Percentiles rank a stretch among this genome's conserved stretches.
These are phyloP conservation scores for Macrobrachium nipponense DNA, from an alignment of 1,140 invertebrate species.

Conservation along the genomic window DNA sequence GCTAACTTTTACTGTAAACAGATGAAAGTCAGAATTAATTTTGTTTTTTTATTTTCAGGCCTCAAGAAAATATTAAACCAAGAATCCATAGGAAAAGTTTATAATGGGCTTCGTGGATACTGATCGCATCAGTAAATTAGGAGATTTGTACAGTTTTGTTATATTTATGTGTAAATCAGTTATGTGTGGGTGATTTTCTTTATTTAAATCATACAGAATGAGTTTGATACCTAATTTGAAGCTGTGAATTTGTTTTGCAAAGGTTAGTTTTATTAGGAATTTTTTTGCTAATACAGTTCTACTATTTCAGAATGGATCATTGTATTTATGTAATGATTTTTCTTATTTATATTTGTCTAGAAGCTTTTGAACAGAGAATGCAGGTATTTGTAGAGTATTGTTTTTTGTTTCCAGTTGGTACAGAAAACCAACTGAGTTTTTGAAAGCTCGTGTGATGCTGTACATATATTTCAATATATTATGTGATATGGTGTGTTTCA, in stretches of 20 bases:
- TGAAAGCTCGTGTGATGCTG: too few relatives aligned
- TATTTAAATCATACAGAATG: neutral
- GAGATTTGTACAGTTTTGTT: constrained; percentile 55
- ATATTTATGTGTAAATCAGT: constrained; percentile 44
- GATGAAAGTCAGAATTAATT: neutral
- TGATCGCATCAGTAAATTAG: constrained; percentile 37
- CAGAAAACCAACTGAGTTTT: too few relatives aligned
- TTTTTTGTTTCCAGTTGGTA: too few relatives aligned
- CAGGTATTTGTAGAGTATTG: too few relatives aligned
- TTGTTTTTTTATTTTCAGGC: constrained; percentile 65
- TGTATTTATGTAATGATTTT: too few relatives aligned
- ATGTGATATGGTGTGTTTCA: too few relatives aligned
- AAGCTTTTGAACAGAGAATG: too few relatives aligned
- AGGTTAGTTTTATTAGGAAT: too few relatives aligned
- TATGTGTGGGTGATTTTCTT: neutral
- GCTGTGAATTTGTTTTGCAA: neutral
- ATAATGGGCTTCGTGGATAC: constrained; percentile 70
- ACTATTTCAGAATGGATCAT: too few relatives aligned
- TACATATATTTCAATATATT: too few relatives aligned
- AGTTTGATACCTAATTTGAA: neutral
- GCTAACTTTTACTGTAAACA: neutral
- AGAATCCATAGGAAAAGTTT: constrained; percentile 69
- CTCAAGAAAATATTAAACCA: constrained; percentile 70
- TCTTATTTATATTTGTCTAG: too few relatives aligned
- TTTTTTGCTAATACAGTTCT: too few relatives aligned